Percentiles rank a stretch among this genome's conserved stretches.
phyloP scores from a whole-genome alignment of 2,888 invertebrate species.

The Nomada fabriciana region DNA sequence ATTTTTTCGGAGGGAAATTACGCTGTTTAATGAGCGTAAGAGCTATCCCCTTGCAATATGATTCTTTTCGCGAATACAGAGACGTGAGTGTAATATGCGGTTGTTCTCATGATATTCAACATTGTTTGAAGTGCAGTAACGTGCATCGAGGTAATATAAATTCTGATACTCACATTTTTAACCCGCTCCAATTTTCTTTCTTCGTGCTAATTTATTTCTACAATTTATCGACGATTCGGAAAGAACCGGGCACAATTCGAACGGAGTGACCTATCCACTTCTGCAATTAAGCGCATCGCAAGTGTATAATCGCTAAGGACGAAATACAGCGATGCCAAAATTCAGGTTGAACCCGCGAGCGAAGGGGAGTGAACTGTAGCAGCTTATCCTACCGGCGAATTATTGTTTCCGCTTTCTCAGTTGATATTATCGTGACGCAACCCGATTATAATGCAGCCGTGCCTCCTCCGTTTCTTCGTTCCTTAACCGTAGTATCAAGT shows the following conservation, averaged over 20 bases:
- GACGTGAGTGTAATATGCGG: not conserved
- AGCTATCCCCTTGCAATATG: not conserved
- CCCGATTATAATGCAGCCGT: conserved; percentile 62
- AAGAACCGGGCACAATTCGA: no score
- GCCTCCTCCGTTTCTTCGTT: conserved; percentile 54
- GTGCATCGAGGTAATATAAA: not conserved
- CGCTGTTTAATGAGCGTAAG: conserved; percentile 22
- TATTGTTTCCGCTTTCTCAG: conserved; percentile 70
- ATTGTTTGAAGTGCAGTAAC: not conserved
- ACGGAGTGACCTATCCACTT: not conserved
- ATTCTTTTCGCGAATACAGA: conserved; percentile 21
- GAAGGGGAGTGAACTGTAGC: conserved; percentile 61
- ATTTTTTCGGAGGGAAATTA: conserved; percentile 17
- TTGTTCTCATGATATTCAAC: not conserved
- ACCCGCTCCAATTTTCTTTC: no score
- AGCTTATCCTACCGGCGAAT: conserved; percentile 67
- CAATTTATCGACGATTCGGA: no score
- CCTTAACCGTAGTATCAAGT: conserved; percentile 47
- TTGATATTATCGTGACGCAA: conserved; percentile 73
- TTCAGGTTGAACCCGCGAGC: conserved; percentile 25
- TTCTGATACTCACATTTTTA: not conserved
- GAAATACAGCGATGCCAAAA: no score
- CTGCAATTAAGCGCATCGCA: no score
- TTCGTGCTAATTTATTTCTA: not conserved
- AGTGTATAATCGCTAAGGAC: no score